Evolutionary conservation across 64 coral and sea anemone genomes (phyloP).

Genomic region (Porites australiensis): DNA sequence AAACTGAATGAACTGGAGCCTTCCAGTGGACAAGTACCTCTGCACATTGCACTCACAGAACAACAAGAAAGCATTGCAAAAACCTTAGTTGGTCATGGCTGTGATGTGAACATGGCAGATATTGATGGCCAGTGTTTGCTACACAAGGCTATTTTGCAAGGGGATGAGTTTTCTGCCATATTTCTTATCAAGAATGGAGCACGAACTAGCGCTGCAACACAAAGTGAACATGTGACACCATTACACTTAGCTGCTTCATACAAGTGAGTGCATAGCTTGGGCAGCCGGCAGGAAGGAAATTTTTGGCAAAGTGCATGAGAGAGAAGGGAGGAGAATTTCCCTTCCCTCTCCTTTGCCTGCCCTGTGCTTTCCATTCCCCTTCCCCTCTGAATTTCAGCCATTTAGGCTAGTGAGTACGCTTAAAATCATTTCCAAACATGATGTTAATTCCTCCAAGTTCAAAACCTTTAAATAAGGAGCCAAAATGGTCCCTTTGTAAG

Average conservation of each 20-base stretch:
- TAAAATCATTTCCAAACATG: too few relatives aligned
- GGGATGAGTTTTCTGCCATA: constrained; percentile 90
- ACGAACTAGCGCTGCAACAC: constrained; percentile 79
- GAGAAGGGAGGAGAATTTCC: too few relatives aligned
- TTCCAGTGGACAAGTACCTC: constrained; percentile 80
- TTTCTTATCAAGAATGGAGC: constrained; percentile 97
- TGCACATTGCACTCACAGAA: constrained; percentile 89
- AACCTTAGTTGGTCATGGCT: constrained; percentile 82
- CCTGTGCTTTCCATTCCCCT: too few relatives aligned
- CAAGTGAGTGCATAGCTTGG: constrained; percentile 41
- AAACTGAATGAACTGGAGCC: constrained; percentile 97
- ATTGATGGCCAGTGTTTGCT: constrained; percentile 81
- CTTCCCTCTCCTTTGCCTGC: too few relatives aligned
- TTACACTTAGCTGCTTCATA: constrained; percentile 95
- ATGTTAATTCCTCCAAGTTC: too few relatives aligned
- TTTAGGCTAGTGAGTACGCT: too few relatives aligned
- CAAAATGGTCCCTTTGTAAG: too few relatives aligned
- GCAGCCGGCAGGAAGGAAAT: too few relatives aligned
- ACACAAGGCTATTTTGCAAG: constrained; percentile 84
- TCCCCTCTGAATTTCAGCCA: too few relatives aligned
- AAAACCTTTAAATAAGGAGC: too few relatives aligned
- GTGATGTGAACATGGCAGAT: constrained; percentile 92
- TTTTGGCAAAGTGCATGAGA: too few relatives aligned
- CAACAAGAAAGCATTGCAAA: constrained; percentile 94
- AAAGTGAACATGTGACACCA: constrained; percentile 84